Evolutionary conservation across 2,113 vertebrate species (phyloP), one percentile per base, ranked within the genome.

Genomic region (Suncus etruscus): DNA sequence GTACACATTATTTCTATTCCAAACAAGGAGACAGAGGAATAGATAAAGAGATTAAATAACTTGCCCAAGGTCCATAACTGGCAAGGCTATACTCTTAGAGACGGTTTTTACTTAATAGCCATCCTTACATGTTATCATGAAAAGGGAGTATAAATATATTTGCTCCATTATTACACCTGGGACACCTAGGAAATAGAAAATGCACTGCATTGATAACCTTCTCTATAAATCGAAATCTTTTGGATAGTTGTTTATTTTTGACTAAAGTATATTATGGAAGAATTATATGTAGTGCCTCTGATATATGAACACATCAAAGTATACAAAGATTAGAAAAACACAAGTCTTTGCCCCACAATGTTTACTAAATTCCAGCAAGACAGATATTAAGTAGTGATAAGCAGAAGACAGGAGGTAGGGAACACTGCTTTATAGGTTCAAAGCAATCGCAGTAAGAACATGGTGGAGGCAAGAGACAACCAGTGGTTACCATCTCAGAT

Each of bases 11-110:
- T 68, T 66, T 89, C 79, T 47, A 92, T 90, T 91, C 93, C 76
- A 92, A n/a, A 89, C 79, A 70, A 84, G 32, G 54, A 87, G 82
- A 86, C 27, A n/a, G 63, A 86, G 24, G 11, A 74, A 69, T 45
- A 61, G 70, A 54, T 54, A 54, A 39, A 87, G 87, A 91, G 48
- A 73, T 89, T 76, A 81, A 90, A 25, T 93, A 86, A 89, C 75
- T 95, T 93, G 27, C 47, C 51, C 5, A 51, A 80, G 32, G 87
- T 50, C 27, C 66, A 24, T 51, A 94, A 48, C 73, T 39, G 72
- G 20, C 32, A 84, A 65, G 31, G 45, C 54, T 86, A 50, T 51
- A 68, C 31, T 92, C 16, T 39, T 85, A 63, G 83, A 72, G 45
- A 74, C 24, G 7, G 66, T 76, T 83, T 78, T 51, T 73, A 20